Percentiles rank a stretch among this genome's conserved stretches.
phyloP scores from a whole-genome alignment of 1,140 invertebrate species.

The Drosophila sucinea region DNA sequence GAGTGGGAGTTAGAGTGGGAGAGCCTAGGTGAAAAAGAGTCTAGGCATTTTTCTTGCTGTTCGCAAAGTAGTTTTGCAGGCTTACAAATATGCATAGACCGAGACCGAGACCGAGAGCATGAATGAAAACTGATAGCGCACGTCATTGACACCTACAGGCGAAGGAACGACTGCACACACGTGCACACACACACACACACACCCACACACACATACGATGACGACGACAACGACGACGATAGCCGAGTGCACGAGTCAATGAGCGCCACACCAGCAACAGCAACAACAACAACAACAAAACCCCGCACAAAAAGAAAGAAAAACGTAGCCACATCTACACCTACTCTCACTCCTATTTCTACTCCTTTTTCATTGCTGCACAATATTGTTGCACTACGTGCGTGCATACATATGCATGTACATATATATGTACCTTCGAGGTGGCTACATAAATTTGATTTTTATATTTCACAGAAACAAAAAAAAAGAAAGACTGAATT shows the following conservation, averaged over 20 bases:
- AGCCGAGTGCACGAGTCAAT: slow-evolving; percentile 11
- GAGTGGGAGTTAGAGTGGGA: slow-evolving; percentile 22
- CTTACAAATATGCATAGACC: slow-evolving; percentile 22
- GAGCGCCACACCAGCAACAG: slow-evolving; percentile 9
- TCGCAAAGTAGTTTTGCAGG: slow-evolving; percentile 15
- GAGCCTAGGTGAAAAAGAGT: slow-evolving; percentile 29
- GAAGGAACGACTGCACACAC: slow-evolving; percentile 27
- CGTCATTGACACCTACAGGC: slow-evolving; percentile 74
- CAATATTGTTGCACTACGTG: slow-evolving; percentile 39
- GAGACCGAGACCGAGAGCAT: slow-evolving; percentile 41
- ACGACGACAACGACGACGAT: slow-evolving; percentile 2
- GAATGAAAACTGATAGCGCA: slow-evolving; percentile 80
- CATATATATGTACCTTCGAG: slow-evolving; percentile 33
- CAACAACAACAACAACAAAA: not conserved
- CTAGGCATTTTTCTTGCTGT: slow-evolving; percentile 23
- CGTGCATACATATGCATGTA: not conserved
- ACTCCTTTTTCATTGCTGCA: slow-evolving; percentile 18
- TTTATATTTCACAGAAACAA: slow-evolving; percentile 72
- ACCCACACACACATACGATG: not conserved
- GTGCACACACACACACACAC: not conserved
- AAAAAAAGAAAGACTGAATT: slow-evolving; percentile 40
- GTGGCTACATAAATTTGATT: slow-evolving; percentile 80
- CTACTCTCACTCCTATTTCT: not conserved
- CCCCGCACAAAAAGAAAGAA: not conserved
- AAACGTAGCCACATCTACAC: not conserved